These are phyloP conservation scores for Colinus virginianus DNA, from an alignment of 2,113 vertebrate genomes.

Conservation along the genomic window DNA sequence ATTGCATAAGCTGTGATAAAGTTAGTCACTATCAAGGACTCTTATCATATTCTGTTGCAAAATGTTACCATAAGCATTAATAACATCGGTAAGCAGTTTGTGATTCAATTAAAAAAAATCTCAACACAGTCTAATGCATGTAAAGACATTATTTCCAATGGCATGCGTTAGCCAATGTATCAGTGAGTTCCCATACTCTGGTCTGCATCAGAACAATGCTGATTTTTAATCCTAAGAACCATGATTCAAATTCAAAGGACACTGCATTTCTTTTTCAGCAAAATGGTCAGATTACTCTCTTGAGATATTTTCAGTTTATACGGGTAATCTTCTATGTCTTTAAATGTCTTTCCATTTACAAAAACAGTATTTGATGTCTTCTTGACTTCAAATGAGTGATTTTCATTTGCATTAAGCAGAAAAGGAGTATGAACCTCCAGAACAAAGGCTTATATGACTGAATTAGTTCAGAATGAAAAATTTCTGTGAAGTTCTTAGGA, in stretches of 20 bases:
- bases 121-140: background rate
- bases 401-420: background rate
- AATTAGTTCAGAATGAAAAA: slow-evolving; percentile 5
- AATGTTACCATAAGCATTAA: background rate
- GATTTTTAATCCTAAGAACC: background rate
- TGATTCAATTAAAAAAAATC: background rate
- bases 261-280: background rate
- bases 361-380: slow-evolving; percentile 4
- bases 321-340: slow-evolving; percentile 12
- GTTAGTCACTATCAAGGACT: background rate
- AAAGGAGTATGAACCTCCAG: background rate
- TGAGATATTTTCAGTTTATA: slow-evolving; percentile 2
- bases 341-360: slow-evolving; percentile 34
- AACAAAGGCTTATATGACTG: background rate
- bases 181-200: background rate
- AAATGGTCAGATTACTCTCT: slow-evolving; percentile 2
- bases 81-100: background rate
- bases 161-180: background rate
- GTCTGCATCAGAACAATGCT: background rate
- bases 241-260: slow-evolving; percentile 24
- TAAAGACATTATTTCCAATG: background rate
- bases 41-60: background rate
- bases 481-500: background rate
- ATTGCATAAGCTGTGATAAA: background rate
- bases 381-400: background rate